Base-by-base conservation (phyloP, 2,797 vertebrate genomes). In the Picus viridis region DNA sequence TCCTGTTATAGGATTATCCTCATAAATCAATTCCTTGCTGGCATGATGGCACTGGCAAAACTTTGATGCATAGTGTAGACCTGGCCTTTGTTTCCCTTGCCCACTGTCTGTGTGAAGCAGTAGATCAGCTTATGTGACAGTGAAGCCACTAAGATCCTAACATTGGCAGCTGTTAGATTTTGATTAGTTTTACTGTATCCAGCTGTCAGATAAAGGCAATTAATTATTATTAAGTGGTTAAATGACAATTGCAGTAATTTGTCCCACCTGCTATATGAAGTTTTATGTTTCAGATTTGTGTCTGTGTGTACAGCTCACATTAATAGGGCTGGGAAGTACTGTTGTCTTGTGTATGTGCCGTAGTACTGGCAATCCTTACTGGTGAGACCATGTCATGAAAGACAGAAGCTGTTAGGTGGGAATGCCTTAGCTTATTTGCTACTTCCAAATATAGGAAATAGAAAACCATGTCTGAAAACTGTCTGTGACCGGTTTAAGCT, bases 211-310 rank as follows among this genome's bases (percentile, higher is more conserved):
- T 58, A 84, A 79, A 79, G 45, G 49, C 53, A 92, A 88, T 93
- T 91, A 93, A 92, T 96, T 91, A 91, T 75, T 83, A 53, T 73
- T 71, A 92, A 95, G 43, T 86, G 63, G 70, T 78, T 93, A 71
- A 88, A 62, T 86, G 74, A 82, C 71, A 94, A 41, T 43, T 43
- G 19, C 34, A 79, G 61, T 72, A 1, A 32, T 61, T 80, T 73
- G 16, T 91, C 70, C n/a, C 79, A 83, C 41, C 83, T 90, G 64
- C 27, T 79, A 30, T 47, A 76, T 67, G 11, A 78, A 71, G 64
- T 51, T 88, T 91, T 91, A 58, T 70, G 9, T 84, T 91, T 70
- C 85, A 70, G 39, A 39, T 39, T 39, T 39, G 39, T 39, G 39
- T 39, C 10, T 34, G 41, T 43, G 16, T 43, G 70, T 16, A 26